Conservation (phyloP, 2,113 vertebrate species). For the Myrmecophaga tridactyla region DNA sequence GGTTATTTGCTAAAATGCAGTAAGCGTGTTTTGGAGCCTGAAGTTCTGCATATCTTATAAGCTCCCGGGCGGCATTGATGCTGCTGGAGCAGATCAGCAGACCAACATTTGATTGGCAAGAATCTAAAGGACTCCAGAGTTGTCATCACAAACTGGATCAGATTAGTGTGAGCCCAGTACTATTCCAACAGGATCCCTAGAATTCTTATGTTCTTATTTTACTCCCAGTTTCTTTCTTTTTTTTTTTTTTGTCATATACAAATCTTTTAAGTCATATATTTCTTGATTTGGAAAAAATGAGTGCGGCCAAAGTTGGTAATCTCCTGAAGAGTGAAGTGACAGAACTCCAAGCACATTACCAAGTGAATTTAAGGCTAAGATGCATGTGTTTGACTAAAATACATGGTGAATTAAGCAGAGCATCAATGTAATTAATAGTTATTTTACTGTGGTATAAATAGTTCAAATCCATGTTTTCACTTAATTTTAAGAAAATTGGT, state of each 20-base stretch:
- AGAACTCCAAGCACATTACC: background rate
- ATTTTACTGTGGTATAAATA: background rate
- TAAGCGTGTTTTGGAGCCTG: background rate
- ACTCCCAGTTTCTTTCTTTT: background rate
- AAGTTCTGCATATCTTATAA: background rate
- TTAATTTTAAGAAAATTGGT: conserved; percentile 1
- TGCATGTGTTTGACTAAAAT: background rate
- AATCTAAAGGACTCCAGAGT: background rate
- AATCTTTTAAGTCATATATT: background rate
- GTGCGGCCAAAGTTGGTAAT: background rate
- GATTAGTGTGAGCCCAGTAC: background rate
- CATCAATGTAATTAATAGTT: background rate
- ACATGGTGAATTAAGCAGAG: background rate
- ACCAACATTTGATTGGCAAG: background rate
- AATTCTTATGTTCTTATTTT: background rate
- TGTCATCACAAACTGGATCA: background rate
- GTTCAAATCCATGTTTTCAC: background rate
- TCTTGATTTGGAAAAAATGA: background rate
- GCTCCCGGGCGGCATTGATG: background rate
- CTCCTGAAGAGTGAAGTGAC: background rate
- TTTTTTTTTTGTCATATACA: background rate
- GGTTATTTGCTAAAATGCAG: background rate
- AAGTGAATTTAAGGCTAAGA: background rate
- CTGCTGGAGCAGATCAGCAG: background rate
- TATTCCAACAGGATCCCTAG: background rate